Percentiles rank a stretch among this genome's conserved stretches.
phyloP scores from a whole-genome alignment of 2,888 invertebrate genomes.

The Yponomeuta sedellus region DNA sequence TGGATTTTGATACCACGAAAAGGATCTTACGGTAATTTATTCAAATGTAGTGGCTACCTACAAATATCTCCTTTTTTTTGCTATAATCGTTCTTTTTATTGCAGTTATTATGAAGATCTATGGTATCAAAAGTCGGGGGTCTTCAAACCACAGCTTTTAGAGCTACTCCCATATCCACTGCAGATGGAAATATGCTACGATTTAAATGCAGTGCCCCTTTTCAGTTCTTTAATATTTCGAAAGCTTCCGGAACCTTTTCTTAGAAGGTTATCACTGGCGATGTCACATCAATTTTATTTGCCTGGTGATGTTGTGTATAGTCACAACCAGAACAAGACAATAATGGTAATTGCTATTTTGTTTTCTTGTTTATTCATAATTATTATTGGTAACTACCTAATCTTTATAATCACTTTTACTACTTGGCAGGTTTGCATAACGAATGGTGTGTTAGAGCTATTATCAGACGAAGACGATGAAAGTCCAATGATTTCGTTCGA shows the following conservation, averaged over 20 bases:
- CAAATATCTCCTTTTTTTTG: not conserved
- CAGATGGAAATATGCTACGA: conserved; percentile 73
- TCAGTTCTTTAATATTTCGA: conserved; percentile 69
- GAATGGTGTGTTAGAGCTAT: conserved; percentile 63
- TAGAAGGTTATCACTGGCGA: conserved; percentile 64
- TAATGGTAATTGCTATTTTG: conserved; percentile 52
- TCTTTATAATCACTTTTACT: not conserved
- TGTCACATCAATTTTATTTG: conserved; percentile 72
- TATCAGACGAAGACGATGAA: conserved; percentile 72
- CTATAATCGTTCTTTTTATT: conserved; percentile 15
- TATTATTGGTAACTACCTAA: not conserved
- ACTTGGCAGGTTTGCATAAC: conserved; percentile 61
- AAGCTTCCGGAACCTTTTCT: conserved; percentile 71
- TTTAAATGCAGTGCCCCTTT: conserved; percentile 67
- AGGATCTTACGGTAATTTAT: conserved; percentile 56
- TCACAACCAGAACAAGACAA: conserved; percentile 67
- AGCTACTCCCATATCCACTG: conserved; percentile 60
- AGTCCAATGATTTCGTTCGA: conserved; percentile 72
- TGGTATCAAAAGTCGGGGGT: conserved; percentile 74
- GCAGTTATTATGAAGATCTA: conserved; percentile 68
- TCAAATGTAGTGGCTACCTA: not conserved
- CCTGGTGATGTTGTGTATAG: conserved; percentile 70
- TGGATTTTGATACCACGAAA: conserved; percentile 53
- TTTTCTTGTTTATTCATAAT: no score
- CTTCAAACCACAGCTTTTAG: conserved; percentile 57